Percentiles rank a stretch among this genome's conserved stretches.
These are phyloP conservation scores for Harmothoe impar DNA, from an alignment of 2,888 invertebrate species.

Conservation along the genomic window DNA sequence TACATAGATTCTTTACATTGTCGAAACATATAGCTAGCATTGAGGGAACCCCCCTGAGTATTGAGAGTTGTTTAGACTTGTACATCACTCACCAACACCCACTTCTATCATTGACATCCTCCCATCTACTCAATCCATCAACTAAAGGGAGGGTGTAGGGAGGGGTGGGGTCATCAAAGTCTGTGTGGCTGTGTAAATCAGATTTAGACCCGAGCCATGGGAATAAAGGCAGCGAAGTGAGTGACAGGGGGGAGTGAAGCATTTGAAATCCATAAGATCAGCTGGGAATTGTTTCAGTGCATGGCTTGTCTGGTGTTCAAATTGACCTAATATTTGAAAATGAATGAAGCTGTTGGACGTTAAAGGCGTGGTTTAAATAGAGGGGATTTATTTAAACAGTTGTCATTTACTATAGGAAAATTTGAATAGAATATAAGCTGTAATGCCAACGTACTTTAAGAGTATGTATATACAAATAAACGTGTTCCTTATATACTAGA, in stretches of 20 bases:
- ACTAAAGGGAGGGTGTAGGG: background rate
- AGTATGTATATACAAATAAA: no score
- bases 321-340: background rate
- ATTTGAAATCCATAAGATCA: slow-evolving; percentile 56
- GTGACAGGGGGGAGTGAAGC: slow-evolving; percentile 9
- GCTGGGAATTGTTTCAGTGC: background rate
- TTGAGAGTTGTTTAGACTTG: background rate
- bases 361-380: background rate
- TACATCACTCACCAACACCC: slow-evolving; percentile 18
- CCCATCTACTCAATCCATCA: slow-evolving; percentile 49
- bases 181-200: slow-evolving; percentile 2
- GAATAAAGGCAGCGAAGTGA: background rate
- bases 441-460: no score
- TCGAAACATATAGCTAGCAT: no score
- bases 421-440: no score
- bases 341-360: background rate
- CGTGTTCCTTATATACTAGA: no score
- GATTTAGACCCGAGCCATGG: slow-evolving; percentile 14
- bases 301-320: background rate
- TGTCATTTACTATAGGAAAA: no score
- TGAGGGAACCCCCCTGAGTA: no score
- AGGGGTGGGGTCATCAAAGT: background rate
- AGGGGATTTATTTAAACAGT: no score
- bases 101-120: background rate
- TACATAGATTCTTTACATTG: no score